A percentile compares a stretch with the other conserved stretches of the same genome.
phyloP scores from a whole-genome alignment of 2,113 vertebrate genomes.

The Phasianus colchicus region DNA sequence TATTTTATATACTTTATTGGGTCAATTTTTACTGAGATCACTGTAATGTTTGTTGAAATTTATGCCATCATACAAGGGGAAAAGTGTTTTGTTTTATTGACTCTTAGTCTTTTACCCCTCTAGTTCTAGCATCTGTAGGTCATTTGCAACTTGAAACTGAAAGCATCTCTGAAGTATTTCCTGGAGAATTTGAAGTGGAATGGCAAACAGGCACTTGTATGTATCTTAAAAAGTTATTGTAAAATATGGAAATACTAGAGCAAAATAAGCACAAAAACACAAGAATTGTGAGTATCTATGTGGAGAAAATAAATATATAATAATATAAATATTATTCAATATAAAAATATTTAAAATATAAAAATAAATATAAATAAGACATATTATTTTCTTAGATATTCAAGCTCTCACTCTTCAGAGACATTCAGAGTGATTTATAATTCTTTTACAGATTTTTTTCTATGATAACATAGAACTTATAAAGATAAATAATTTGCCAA shows the following conservation, averaged over 20 bases:
- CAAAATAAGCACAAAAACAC: not conserved
- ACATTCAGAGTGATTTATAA: not conserved
- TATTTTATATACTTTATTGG: not conserved
- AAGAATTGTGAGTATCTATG: not conserved
- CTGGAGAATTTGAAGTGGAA: not conserved
- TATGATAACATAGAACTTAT: not conserved
- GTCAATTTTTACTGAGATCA: not conserved
- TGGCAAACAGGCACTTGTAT: not conserved
- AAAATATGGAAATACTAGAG: not conserved
- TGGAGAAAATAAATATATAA: not conserved
- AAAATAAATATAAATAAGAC: not conserved
- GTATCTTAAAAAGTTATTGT: not conserved
- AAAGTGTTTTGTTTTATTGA: not conserved
- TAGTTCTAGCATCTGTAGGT: not conserved
- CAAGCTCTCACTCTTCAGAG: not conserved
- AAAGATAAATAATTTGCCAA: not conserved
- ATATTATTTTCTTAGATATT: not conserved
- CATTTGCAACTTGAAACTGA: not conserved
- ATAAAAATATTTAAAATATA: not conserved
- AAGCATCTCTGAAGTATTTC: fast-evolving
- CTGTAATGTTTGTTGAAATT: not conserved
- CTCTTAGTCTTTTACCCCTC: not conserved
- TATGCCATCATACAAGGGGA: not conserved
- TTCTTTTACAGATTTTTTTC: not conserved
- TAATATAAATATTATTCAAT: too few species aligned